phyloP scores from a whole-genome alignment of 2,113 vertebrate species.

The Piprites chloris region DNA sequence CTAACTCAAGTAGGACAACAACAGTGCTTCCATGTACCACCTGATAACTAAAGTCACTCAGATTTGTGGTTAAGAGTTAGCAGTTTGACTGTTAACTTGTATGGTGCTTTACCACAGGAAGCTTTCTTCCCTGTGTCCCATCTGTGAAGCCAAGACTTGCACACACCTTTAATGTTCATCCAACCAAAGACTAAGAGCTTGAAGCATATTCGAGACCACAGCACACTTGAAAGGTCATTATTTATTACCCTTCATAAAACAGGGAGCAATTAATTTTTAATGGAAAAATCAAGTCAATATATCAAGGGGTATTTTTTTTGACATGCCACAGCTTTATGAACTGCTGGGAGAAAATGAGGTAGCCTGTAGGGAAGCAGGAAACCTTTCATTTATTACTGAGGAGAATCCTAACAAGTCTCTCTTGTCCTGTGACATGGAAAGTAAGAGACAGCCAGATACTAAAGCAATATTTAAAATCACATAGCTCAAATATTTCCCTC shows the following conservation, averaged over 20 bases:
- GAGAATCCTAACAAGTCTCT: not conserved
- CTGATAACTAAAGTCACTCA: not conserved
- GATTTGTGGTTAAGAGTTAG: not conserved
- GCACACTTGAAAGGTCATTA: constrained; percentile 25
- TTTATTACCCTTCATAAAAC: constrained; percentile 49
- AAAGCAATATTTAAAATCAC: not conserved
- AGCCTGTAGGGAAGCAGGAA: not conserved
- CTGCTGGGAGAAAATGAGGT: constrained; percentile 45
- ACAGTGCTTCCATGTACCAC: not conserved
- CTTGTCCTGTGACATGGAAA: not conserved
- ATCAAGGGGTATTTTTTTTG: not conserved
- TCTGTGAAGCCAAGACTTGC: not conserved
- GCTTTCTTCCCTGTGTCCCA: not conserved
- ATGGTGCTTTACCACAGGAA: not conserved
- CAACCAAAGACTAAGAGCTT: not conserved
- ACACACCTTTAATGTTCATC: not conserved
- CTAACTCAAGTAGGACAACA: not conserved
- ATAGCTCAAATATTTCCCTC: not conserved
- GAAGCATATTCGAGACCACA: not conserved
- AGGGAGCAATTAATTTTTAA: constrained; percentile 59
- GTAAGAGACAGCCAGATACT: not conserved
- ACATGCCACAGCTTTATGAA: constrained; percentile 41
- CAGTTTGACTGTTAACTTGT: not conserved
- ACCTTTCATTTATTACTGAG: not conserved
- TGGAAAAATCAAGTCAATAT: constrained; percentile 50